Evolutionary conservation across 2,113 vertebrate species (phyloP).

Genomic region (Calidris pygmaea): DNA sequence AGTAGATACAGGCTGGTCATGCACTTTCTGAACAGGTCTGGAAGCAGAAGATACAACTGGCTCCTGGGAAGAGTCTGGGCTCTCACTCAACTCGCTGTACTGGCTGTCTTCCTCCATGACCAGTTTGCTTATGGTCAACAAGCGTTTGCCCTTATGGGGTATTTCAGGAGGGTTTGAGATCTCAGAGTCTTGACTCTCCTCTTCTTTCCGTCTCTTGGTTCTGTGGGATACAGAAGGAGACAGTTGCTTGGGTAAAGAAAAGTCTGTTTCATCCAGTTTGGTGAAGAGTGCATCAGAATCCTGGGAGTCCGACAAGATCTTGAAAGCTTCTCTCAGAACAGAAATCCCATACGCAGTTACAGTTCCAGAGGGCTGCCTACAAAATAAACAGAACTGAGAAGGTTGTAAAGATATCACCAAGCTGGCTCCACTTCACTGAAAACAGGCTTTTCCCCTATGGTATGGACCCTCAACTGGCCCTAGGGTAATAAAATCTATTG

Average conservation of each 20-base stretch:
- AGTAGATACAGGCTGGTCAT: not conserved
- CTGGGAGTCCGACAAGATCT: slow-evolving; percentile 61
- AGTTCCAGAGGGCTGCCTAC: slow-evolving; percentile 55
- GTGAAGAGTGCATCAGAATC: slow-evolving; percentile 69
- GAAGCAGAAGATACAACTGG: slow-evolving; percentile 26
- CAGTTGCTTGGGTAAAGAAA: slow-evolving; percentile 65
- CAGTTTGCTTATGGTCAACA: slow-evolving; percentile 71
- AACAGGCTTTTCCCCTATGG: not conserved
- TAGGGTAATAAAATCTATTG: rapidly evolving
- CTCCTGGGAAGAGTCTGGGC: slow-evolving; percentile 41
- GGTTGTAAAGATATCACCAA: not conserved
- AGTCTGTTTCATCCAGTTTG: slow-evolving; percentile 79
- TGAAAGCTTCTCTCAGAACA: slow-evolving; percentile 79
- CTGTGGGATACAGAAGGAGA: slow-evolving; percentile 71
- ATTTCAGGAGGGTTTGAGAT: not conserved
- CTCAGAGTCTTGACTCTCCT: not conserved
- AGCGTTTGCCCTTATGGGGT: slow-evolving; percentile 15
- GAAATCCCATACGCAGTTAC: slow-evolving; percentile 62
- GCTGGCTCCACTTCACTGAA: not conserved
- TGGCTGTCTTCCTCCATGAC: slow-evolving; percentile 79
- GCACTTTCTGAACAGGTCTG: slow-evolving; percentile 19
- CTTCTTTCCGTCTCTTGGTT: slow-evolving; percentile 61
- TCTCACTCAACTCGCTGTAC: slow-evolving; percentile 10
- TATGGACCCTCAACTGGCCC: not conserved
- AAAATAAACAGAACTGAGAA: slow-evolving; percentile 43